Conservation (phyloP, 2,797 vertebrate species). For the Anniella stebbinsi region DNA sequence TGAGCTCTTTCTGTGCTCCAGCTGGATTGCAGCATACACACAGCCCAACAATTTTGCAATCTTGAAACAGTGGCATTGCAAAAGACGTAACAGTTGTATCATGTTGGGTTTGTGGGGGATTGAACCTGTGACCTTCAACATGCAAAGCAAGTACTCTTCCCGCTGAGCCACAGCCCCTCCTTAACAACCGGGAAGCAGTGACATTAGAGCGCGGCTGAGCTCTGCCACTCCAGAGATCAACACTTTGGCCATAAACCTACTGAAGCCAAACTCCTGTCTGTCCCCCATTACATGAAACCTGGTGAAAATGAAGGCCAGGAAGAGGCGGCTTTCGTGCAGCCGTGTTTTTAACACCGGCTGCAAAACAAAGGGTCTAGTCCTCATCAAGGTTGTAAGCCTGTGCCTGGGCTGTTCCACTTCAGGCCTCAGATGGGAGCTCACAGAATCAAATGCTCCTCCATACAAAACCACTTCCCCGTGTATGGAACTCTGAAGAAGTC, state of each 20-base stretch:
- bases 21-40: background rate
- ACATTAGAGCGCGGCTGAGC: background rate
- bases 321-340: background rate
- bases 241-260: background rate
- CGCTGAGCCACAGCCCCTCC: background rate
- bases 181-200: background rate
- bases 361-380: background rate
- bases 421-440: background rate
- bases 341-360: background rate
- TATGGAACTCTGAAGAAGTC: background rate
- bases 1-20: background rate
- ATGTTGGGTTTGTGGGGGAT: background rate
- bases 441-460: background rate
- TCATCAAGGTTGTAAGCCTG: background rate
- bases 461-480: background rate
- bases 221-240: background rate
- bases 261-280: background rate
- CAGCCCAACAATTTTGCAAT: background rate
- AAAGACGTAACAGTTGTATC: background rate
- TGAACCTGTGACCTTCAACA: background rate
- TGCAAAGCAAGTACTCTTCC: background rate
- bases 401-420: background rate
- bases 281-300: background rate
- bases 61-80: no score
- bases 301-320: background rate